Percentiles rank a stretch among this genome's conserved stretches.
phyloP scores from a whole-genome alignment of 2,797 vertebrate genomes.

The Dryobates pubescens region DNA sequence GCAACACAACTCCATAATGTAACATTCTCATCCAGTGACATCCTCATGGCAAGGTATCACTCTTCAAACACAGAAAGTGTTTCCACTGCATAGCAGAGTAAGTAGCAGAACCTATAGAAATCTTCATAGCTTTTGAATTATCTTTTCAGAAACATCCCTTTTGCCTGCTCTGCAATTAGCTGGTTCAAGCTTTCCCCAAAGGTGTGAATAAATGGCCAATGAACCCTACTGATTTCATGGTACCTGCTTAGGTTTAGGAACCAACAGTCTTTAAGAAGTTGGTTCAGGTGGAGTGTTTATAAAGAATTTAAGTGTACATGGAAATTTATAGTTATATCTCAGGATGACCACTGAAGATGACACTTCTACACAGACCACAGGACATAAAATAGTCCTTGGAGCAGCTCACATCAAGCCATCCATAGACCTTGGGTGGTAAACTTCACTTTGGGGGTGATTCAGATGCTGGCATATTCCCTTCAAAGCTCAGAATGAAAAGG shows the following conservation, averaged over 20 bases:
- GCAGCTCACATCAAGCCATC: neutral
- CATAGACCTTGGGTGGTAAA: neutral
- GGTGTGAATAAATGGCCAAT: neutral
- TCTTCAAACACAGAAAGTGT: neutral
- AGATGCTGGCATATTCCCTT: neutral
- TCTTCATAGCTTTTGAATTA: neutral
- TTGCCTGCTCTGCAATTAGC: neutral
- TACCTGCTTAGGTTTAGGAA: neutral
- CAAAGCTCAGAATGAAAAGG: neutral
- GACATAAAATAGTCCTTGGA: neutral
- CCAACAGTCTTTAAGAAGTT: neutral
- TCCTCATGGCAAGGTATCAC: neutral
- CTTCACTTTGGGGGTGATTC: neutral
- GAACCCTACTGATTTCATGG: neutral
- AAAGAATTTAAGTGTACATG: neutral
- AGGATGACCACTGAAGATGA: neutral
- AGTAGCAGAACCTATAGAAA: neutral
- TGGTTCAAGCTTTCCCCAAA: neutral
- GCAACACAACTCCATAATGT: slow-evolving; percentile 77
- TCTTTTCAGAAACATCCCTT: neutral
- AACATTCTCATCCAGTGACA: slow-evolving; percentile 65
- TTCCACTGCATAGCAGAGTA: neutral
- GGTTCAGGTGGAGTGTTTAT: neutral
- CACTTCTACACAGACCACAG: neutral
- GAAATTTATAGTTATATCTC: neutral